These are phyloP conservation scores for Hoplias malabaricus DNA, from an alignment of 2,113 vertebrate genomes.

Conservation along the genomic window DNA sequence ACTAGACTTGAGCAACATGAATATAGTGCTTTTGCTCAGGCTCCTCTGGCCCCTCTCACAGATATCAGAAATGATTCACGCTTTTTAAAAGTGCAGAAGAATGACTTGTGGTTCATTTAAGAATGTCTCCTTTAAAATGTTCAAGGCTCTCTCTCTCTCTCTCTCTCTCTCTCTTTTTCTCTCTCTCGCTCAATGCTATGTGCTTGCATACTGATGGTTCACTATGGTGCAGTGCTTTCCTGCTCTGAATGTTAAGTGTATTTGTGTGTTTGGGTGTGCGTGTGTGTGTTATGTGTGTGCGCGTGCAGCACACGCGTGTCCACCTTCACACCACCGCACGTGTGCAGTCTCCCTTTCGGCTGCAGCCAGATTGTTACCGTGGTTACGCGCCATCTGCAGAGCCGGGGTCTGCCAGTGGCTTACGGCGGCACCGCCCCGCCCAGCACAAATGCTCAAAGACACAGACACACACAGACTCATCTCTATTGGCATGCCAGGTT, in stretches of 20 bases:
- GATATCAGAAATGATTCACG: background rate
- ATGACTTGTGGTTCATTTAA: too few relatives aligned
- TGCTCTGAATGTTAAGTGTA: slow-evolving; percentile 11
- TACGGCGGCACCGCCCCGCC: slow-evolving; percentile 7
- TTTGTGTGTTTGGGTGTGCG: slow-evolving; percentile 9
- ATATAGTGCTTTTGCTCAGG: background rate
- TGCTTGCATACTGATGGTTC: background rate
- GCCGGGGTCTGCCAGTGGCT: slow-evolving; percentile 2
- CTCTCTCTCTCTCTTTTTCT: background rate
- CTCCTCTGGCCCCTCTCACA: background rate
- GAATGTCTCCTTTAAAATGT: background rate
- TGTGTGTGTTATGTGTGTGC: slow-evolving; percentile 5
- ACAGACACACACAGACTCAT: background rate
- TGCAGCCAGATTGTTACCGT: slow-evolving; percentile 38
- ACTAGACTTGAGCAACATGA: background rate
- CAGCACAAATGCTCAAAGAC: background rate
- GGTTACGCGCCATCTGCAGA: slow-evolving; percentile 27
- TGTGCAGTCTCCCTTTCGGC: background rate
- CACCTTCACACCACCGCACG: slow-evolving; percentile 12
- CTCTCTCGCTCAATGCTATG: background rate
- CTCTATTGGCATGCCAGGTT: slow-evolving; percentile 23
- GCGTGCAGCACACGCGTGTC: slow-evolving; percentile 1
- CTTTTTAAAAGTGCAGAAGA: too few relatives aligned
- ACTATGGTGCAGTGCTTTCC: slow-evolving; percentile 6
- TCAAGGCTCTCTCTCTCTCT: background rate